These are phyloP conservation scores for Temnothorax unifasciatus DNA, from an alignment of 2,888 invertebrate species.

Conservation along the genomic window DNA sequence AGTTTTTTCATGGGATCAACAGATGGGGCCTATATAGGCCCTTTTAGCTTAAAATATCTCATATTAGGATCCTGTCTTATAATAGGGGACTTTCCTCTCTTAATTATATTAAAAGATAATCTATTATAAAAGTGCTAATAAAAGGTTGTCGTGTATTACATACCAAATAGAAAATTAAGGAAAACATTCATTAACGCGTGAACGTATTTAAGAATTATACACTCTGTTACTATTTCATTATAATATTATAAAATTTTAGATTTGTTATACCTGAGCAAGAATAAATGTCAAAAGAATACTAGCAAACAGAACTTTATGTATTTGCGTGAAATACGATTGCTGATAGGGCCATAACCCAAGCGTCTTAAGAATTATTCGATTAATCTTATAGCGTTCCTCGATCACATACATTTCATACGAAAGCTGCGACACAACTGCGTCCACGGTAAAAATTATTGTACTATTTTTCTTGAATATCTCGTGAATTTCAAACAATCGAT, in stretches of 20 bases:
- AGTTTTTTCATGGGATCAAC: too few species aligned
- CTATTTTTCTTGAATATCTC: not conserved
- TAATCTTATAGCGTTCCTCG: constrained; percentile 37
- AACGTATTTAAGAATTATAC: not conserved
- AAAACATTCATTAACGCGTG: not conserved
- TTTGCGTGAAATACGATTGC: not conserved
- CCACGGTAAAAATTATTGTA: not conserved
- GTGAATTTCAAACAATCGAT: constrained; percentile 7
- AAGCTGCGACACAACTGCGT: not conserved
- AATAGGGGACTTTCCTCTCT: too few species aligned
- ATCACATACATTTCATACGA: constrained; percentile 8
- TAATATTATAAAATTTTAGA: not conserved
- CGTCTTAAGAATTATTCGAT: constrained; percentile 26
- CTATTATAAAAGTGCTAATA: not conserved
- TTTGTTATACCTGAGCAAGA: constrained; percentile 34
- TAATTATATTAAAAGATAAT: not conserved
- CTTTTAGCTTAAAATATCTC: too few species aligned
- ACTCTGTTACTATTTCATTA: not conserved
- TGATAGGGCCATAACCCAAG: constrained; percentile 53
- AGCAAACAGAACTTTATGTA: not conserved
- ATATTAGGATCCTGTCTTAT: too few species aligned
- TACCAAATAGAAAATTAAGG: not conserved
- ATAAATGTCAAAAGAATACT: constrained; percentile 23
- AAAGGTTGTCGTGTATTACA: not conserved
- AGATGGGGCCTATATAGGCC: too few species aligned